phyloP scores from a whole-genome alignment of 2,888 invertebrate species.

The Xanthorhoe spadicearia region DNA sequence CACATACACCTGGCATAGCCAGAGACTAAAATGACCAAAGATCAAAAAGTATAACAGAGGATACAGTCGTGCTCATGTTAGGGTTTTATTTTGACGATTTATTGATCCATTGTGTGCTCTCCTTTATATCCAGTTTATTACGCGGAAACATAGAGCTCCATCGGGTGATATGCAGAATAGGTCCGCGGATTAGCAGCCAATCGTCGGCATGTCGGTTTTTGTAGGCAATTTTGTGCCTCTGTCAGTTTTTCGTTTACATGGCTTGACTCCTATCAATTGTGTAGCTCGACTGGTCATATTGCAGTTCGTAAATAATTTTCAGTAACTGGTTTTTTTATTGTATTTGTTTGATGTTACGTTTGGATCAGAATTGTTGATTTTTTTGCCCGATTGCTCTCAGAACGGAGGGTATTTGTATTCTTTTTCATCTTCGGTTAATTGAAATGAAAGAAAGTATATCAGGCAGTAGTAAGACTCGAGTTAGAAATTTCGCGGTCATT shows the following conservation, averaged over 20 bases:
- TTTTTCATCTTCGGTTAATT: too few relatives aligned
- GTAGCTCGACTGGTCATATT: constrained; percentile 24
- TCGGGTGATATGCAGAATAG: constrained; percentile 41
- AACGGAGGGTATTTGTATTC: too few relatives aligned
- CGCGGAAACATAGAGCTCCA: background rate
- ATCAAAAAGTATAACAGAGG: too few relatives aligned
- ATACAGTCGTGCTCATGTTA: too few relatives aligned
- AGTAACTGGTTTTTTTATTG: background rate
- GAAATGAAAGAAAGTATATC: too few relatives aligned
- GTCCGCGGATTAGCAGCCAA: constrained; percentile 43
- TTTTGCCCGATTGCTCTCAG: background rate
- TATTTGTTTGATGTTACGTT: background rate
- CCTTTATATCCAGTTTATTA: constrained; percentile 6
- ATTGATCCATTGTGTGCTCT: background rate
- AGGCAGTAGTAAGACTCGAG: too few relatives aligned
- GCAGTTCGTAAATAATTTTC: constrained; percentile 6
- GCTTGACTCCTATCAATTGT: constrained; percentile 20
- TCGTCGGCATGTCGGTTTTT: constrained; percentile 41
- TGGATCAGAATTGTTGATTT: background rate
- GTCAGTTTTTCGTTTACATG: constrained; percentile 39
- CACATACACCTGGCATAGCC: too few relatives aligned
- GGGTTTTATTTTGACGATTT: background rate
- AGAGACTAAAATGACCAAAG: background rate
- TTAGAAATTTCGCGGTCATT: too few relatives aligned
- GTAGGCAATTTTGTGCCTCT: constrained; percentile 42